phyloP scores from a whole-genome alignment of 2,888 invertebrate genomes.

The Drosophila histrio region DNA sequence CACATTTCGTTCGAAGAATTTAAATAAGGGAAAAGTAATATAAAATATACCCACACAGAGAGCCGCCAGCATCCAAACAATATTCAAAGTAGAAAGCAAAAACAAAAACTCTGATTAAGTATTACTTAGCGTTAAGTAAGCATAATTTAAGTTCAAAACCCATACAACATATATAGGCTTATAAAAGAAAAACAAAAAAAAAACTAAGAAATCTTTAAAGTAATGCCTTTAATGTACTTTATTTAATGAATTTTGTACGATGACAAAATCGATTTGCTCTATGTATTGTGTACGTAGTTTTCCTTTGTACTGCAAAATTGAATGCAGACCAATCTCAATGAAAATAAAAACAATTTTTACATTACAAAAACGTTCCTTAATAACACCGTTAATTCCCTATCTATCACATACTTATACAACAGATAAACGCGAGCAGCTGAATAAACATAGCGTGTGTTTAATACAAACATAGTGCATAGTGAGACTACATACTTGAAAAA shows the following conservation, averaged over 20 bases:
- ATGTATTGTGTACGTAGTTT: constrained; percentile 65
- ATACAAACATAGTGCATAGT: constrained; percentile 31
- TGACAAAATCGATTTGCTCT: constrained; percentile 48
- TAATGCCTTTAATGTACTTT: constrained; percentile 60
- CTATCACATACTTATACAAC: constrained; percentile 22
- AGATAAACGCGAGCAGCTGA: constrained; percentile 24
- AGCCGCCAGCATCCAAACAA: constrained; percentile 53
- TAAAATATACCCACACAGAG: constrained; percentile 29
- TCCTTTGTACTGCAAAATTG: constrained; percentile 45
- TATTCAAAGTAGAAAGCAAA: constrained; percentile 41
- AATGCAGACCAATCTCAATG: constrained; percentile 41
- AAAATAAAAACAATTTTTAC: constrained; percentile 42
- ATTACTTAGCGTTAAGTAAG: constrained; percentile 76
- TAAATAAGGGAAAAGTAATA: constrained; percentile 37
- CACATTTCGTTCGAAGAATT: constrained; percentile 47
- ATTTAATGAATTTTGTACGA: constrained; percentile 51
- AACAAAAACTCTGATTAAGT: constrained; percentile 77
- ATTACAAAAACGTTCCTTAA: constrained; percentile 62
- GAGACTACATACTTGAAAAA: constrained; percentile 37
- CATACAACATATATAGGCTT: constrained; percentile 43
- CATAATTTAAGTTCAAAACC: constrained; percentile 59
- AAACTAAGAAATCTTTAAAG: constrained; percentile 13
- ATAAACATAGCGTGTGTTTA: constrained; percentile 27
- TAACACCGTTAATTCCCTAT: constrained; percentile 26
- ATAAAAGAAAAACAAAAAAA: constrained; percentile 17